phyloP scores from a whole-genome alignment of 1,140 invertebrate species.

The Chrysopa pallens region DNA sequence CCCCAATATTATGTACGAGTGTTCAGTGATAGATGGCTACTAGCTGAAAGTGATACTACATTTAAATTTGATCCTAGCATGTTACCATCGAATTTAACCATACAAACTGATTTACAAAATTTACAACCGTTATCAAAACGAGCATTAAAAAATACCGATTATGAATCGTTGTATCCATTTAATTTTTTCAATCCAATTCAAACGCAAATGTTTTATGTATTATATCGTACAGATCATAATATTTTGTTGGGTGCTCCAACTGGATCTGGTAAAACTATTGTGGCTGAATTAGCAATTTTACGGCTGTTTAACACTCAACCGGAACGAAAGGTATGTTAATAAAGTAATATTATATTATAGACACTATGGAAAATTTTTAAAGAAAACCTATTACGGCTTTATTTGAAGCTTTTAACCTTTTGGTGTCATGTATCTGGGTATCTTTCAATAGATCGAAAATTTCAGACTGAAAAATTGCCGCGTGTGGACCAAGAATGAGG shows the following conservation, averaged over 20 bases:
- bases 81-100: slow-evolving; percentile 80
- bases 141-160: slow-evolving; percentile 56
- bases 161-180: slow-evolving; percentile 78
- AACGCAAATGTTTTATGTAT: slow-evolving; percentile 93
- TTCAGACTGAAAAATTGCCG: too few relatives aligned
- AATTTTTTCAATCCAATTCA: slow-evolving; percentile 98
- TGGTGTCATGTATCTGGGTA: too few relatives aligned
- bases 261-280: slow-evolving; percentile 96
- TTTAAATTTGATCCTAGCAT: slow-evolving; percentile 82
- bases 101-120: slow-evolving; percentile 84
- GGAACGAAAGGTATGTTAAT: slow-evolving; percentile 55
- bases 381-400: too few relatives aligned
- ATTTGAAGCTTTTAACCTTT: too few relatives aligned
- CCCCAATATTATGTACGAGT: slow-evolving; percentile 81
- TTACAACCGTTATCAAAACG: slow-evolving; percentile 77
- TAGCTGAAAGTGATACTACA: slow-evolving; percentile 50
- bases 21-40: slow-evolving; percentile 82
- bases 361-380: too few relatives aligned
- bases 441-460: too few relatives aligned
- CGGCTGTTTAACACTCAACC: slow-evolving; percentile 75
- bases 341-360: too few relatives aligned
- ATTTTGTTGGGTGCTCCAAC: slow-evolving; percentile 93
- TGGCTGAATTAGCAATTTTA: slow-evolving; percentile 95
- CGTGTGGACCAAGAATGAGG: too few relatives aligned
- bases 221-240: slow-evolving; percentile 92